Base-by-base conservation (phyloP, 2,888 invertebrate genomes). In the Ochlodes sylvanus region DNA sequence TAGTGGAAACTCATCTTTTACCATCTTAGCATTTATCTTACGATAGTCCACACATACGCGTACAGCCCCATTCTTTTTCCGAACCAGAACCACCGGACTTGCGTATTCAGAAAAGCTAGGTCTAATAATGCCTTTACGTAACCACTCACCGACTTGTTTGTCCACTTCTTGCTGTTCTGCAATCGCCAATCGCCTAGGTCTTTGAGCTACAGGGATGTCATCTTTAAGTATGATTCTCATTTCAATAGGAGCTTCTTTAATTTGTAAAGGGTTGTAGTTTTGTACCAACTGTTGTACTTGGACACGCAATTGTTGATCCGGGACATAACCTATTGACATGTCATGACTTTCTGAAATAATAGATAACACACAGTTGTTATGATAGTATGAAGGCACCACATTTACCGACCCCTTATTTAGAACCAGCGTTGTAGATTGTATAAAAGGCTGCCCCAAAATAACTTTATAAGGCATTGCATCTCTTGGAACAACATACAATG, bases 221-320 rank as follows among this genome's bases (percentile, higher is more conserved):
- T 75, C 73, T 57, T 73, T 75, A 12, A 77, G 15, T 15, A 73
- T 34, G n/a, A 74, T 76, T n/a, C 68, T 70, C 38, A 76, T 2
- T 50, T 74, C 17, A 9, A 75, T 71, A 3, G 75, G 75, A 12
- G 73, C 72, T 15, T 76, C 74, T 52, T 65, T 64, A 10, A n/a
- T 58, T 19, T 69, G 41, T 7, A 32, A 15, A 7, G 63, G 63
- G 4, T 27, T 27, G 27, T 10, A 19, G 12, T 67, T 63, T 7
- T 38, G 10, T 41, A 21, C 44, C 12, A 64, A 44, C 15, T 41
- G 10, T 19, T 19, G 17, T 19, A 58, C 62, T 27, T 68, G 41
- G n/a, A 34, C 12, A 21, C 41, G 19, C 32, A 65, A 14, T 38
- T 15, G 14, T 6, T 32, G 44, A 17, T 57, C 62, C 42, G 7